Base-by-base conservation (phyloP, 2,113 vertebrate species). In the Cathartes aura region DNA sequence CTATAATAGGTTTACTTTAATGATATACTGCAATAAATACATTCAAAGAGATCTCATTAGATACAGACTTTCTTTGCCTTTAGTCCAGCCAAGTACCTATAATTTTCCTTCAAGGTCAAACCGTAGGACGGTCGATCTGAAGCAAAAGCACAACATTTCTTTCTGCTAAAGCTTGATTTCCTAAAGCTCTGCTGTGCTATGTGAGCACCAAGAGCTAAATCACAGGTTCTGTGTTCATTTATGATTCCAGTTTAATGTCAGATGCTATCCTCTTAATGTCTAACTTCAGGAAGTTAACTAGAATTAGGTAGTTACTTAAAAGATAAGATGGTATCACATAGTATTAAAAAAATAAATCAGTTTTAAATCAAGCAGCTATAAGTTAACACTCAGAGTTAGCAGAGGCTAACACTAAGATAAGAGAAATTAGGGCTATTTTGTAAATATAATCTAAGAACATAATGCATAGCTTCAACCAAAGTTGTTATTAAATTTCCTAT, bases 21-120 rank as follows among this genome's bases (percentile, higher is more conserved):
- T 71, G 64, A 56, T 92, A 78, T 18, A 26, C 19, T 82, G 55
- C 92, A 96, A 82, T 55, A 94, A 97, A 87, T 43, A 67, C 75
- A 81, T 81, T 93, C 21, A 52, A 67, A 86, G 63, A 81, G 42
- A 93, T 94, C 50, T 86, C 52, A 87, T 95, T 89, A 93, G 75
- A 91, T 89, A 71, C 4, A 84, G 60, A 45, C 32, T 92, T 63
- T 38, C 40, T 70, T 34, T 71, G 50, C 68, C n/a, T 93, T 92
- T 53, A 30, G 56, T 91, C 50, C 21, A 62, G 15, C 53, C 62
- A 88, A 73, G 38, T 45, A 64, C 58, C 30, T 94, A 55, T 82
- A 94, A 80, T 90, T 96, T 80, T 82, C 59, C 29, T 86, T 40
- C 38, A 96, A 97, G 70, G 73, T 95, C 73, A 97, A 88, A 89